Percentiles rank a stretch among this genome's conserved stretches.
These are phyloP conservation scores for Ectobius pallidus DNA, from an alignment of 2,888 invertebrate species.

Conservation along the genomic window DNA sequence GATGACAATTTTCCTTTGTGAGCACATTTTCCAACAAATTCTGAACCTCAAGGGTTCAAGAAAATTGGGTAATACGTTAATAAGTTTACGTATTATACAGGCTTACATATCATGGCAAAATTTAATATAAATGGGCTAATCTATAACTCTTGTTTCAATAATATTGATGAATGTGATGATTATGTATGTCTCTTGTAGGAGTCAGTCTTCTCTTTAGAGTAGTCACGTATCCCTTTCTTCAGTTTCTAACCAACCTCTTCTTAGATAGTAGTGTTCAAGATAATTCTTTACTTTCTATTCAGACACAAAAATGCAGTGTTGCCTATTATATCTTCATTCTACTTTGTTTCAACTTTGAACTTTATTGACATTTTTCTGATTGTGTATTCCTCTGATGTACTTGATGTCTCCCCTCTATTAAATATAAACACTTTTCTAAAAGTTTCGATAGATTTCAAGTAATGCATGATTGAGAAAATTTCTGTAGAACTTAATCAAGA, in stretches of 20 bases:
- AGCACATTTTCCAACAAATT: too few species aligned
- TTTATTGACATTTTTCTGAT: constrained; percentile 3
- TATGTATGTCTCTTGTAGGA: neutral
- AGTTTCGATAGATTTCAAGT: neutral
- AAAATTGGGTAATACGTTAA: too few species aligned
- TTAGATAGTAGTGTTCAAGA: neutral
- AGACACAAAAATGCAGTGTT: constrained; percentile 21
- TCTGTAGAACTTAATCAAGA: neutral
- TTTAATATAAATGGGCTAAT: too few species aligned
- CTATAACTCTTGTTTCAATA: neutral
- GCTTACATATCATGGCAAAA: too few species aligned
- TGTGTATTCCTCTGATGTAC: neutral
- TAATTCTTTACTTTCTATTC: neutral
- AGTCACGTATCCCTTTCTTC: neutral
- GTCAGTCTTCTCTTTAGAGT: constrained; percentile 2
- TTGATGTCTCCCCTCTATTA: neutral
- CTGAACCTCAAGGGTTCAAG: too few species aligned
- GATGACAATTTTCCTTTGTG: too few species aligned
- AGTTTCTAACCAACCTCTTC: neutral
- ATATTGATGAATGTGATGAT: neutral
- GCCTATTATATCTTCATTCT: constrained; percentile 31
- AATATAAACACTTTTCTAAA: neutral
- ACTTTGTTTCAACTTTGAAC: constrained; percentile 21
- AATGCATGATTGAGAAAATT: constrained; percentile 14
- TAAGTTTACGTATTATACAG: too few species aligned